Evolutionary conservation across 53 echinoderm and acorn worm genomes (phyloP), one percentile per base, ranked within the genome.

Genomic region (Antedon mediterranea): DNA sequence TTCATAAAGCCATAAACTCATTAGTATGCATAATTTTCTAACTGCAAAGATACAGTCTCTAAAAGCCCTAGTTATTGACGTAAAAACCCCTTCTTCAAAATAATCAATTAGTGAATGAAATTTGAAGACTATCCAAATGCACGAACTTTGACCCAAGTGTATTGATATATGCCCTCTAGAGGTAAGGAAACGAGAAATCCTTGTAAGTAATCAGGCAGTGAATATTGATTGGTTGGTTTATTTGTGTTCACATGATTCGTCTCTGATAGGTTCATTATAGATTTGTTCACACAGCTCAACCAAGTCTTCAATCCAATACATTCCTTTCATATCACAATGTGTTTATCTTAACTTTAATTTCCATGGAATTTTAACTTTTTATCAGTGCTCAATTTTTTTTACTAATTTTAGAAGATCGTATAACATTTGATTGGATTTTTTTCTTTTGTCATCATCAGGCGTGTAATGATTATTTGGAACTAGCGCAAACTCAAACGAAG

Each of bases 401-500:
- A n/a, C n/a, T n/a, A n/a, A n/a, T n/a, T n/a, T n/a, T n/a, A n/a
- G n/a, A n/a, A n/a, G n/a, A n/a, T n/a, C n/a, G n/a, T n/a, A n/a
- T n/a, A n/a, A n/a, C n/a, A n/a, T n/a, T 75, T 28, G 32, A 33
- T 33, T 3, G 34, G 26, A 31, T 32, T 78, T 30, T 28, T 76
- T 26, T 0, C 71, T 79, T 71, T 71, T 32, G n/a, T n/a, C n/a
- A n/a, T 30, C 72, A 73, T 15, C 83, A 94, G 94, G 94, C 94
- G 28, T 94, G 94, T 74, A 87, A 85, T 74, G 90, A 91, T 43
- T 94, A 88, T 43, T 81, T 91, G 30, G 91, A 94, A 74, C 76
- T 91, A 34, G 94, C 88, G 28, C 88, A 94, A 82, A 89, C 91
- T 13, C 97, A 95, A 76, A 91, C 91, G 29, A 89, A 89, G 14